phyloP scores from a whole-genome alignment of 2,888 invertebrate species.

The Therioaphis trifolii region DNA sequence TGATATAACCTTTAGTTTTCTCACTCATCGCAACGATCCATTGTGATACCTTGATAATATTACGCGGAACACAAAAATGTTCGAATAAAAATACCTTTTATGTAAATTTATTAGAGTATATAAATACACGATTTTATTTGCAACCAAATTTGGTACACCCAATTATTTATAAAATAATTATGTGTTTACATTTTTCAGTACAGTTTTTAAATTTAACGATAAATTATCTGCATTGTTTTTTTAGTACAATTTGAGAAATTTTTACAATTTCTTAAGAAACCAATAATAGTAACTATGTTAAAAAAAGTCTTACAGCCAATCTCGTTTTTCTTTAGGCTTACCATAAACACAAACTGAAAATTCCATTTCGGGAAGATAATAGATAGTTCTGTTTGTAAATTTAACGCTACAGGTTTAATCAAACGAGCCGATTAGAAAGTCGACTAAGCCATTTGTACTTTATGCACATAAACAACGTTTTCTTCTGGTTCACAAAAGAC shows the following conservation, averaged over 20 bases:
- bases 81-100: not conserved
- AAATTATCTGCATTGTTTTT: not conserved
- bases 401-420: not conserved
- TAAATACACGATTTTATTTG: too few relatives aligned
- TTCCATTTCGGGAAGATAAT: conserved; percentile 6
- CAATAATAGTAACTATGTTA: not conserved
- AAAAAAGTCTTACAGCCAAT: not conserved
- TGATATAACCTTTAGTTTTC: too few relatives aligned
- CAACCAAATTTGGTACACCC: too few relatives aligned
- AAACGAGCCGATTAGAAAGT: conserved; percentile 33
- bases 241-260: not conserved
- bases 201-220: not conserved
- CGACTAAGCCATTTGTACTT: not conserved
- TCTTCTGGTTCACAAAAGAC: not conserved
- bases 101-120: not conserved
- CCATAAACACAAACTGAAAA: conserved; percentile 10
- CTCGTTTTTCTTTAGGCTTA: not conserved
- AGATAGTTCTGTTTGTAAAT: not conserved
- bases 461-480: not conserved
- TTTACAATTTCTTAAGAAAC: not conserved
- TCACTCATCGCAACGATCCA: not conserved
- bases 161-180: too few relatives aligned
- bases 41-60: not conserved
- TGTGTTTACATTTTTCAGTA: not conserved
- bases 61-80: not conserved